These are phyloP conservation scores for Vombatus ursinus DNA, from an alignment of 2,113 vertebrate genomes.

Conservation along the genomic window DNA sequence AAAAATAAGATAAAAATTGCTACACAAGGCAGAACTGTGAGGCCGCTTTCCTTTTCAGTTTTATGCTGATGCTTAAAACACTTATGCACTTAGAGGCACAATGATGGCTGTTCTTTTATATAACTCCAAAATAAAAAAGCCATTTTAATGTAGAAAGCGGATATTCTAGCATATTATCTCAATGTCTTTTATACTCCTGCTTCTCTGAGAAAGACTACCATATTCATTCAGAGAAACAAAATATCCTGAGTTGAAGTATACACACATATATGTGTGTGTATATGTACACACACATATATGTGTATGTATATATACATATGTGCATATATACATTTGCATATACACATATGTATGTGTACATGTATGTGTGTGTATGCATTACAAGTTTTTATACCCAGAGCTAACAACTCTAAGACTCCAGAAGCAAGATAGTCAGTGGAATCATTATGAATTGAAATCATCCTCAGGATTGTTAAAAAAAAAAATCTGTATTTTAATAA, in stretches of 20 bases:
- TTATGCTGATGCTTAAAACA: neutral
- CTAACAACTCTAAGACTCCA: too few relatives aligned
- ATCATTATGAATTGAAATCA: neutral
- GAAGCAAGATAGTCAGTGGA: neutral
- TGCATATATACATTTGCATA: neutral
- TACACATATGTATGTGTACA: neutral
- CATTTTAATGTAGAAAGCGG: neutral
- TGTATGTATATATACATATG: too few relatives aligned
- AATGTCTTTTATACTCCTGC: neutral
- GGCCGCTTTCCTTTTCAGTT: neutral
- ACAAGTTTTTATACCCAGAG: too few relatives aligned
- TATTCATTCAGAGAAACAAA: neutral
- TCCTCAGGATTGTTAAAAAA: neutral
- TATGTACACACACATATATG: neutral
- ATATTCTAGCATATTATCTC: neutral
- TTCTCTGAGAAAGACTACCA: neutral
- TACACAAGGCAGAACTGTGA: neutral
- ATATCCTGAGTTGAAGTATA: neutral
- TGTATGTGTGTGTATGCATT: too few relatives aligned
- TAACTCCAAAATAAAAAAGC: constrained; percentile 14
- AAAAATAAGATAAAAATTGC: neutral
- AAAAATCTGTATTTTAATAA: neutral
- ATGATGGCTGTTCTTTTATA: neutral
- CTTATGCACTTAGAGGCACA: neutral
- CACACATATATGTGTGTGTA: neutral